These are phyloP conservation scores for Tachina fera DNA, from an alignment of 2,888 invertebrate species.

Conservation along the genomic window DNA sequence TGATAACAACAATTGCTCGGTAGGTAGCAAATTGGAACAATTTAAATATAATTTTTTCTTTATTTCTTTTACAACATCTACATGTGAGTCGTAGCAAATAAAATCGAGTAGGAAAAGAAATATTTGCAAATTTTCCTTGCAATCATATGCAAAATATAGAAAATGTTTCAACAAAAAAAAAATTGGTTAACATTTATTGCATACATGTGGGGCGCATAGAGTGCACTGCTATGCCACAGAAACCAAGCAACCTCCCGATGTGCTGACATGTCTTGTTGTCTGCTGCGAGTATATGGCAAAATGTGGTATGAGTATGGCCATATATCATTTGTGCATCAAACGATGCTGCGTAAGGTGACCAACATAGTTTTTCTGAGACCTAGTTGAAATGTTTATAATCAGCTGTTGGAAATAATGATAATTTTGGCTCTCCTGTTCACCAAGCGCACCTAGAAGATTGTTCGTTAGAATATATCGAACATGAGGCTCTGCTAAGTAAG, in stretches of 20 bases:
- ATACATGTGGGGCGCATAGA: constrained; percentile 68
- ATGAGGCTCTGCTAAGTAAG: too few relatives aligned
- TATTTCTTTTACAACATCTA: constrained; percentile 31
- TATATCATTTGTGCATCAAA: constrained; percentile 30
- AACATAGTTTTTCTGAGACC: neutral
- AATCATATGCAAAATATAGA: constrained; percentile 65
- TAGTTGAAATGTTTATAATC: too few relatives aligned
- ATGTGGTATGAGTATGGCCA: constrained; percentile 20
- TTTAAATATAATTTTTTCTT: constrained; percentile 55
- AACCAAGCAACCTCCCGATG: constrained; percentile 66
- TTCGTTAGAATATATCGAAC: too few relatives aligned
- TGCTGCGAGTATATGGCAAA: constrained; percentile 17
- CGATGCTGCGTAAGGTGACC: neutral
- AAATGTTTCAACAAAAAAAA: constrained; percentile 23
- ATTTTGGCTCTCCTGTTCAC: too few relatives aligned
- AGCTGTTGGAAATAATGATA: too few relatives aligned
- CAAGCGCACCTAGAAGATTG: too few relatives aligned
- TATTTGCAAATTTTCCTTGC: constrained; percentile 33
- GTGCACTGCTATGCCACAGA: constrained; percentile 44
- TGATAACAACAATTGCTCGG: constrained; percentile 56
- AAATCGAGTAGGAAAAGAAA: constrained; percentile 1
- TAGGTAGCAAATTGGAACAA: constrained; percentile 72
- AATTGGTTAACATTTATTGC: constrained; percentile 61
- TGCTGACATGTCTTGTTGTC: constrained; percentile 67
- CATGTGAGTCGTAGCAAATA: constrained; percentile 14